phyloP scores from a whole-genome alignment of 2,113 vertebrate species.

The Heterochromis multidens region DNA sequence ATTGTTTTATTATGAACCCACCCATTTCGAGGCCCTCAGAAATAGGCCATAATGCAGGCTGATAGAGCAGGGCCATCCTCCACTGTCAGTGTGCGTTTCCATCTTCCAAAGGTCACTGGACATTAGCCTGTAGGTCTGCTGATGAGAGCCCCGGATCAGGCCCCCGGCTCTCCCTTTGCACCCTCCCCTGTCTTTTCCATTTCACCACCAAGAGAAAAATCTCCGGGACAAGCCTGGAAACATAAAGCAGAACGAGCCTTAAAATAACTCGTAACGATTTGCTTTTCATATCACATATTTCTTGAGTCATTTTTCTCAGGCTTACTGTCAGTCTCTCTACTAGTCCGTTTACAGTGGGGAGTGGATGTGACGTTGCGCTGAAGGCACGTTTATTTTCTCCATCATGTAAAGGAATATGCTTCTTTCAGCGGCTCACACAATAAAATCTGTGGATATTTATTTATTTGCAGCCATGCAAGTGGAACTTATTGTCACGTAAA shows the following conservation, averaged over 20 bases:
- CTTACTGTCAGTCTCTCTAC: background rate
- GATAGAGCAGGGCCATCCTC: conserved; percentile 5
- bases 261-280: background rate
- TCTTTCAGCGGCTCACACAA: background rate
- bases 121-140: conserved; percentile 62
- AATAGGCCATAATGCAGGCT: conserved; percentile 19
- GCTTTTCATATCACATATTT: background rate
- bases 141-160: conserved; percentile 27
- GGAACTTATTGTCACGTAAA: background rate
- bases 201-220: conserved; percentile 6
- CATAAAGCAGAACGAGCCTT: background rate
- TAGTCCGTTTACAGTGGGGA: background rate
- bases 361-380: background rate
- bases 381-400: background rate
- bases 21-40: background rate
- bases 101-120: conserved; percentile 74
- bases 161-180: background rate
- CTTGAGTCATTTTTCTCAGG: background rate
- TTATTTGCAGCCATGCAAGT: background rate
- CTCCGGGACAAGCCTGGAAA: conserved; percentile 9
- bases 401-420: background rate
- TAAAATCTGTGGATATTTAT: background rate
- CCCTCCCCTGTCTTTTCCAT: conserved; percentile 36
- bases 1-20: background rate
- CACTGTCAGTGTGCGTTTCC: conserved; percentile 68